phyloP scores from a whole-genome alignment of 1,140 invertebrate genomes.

The Aphelinus certus region DNA sequence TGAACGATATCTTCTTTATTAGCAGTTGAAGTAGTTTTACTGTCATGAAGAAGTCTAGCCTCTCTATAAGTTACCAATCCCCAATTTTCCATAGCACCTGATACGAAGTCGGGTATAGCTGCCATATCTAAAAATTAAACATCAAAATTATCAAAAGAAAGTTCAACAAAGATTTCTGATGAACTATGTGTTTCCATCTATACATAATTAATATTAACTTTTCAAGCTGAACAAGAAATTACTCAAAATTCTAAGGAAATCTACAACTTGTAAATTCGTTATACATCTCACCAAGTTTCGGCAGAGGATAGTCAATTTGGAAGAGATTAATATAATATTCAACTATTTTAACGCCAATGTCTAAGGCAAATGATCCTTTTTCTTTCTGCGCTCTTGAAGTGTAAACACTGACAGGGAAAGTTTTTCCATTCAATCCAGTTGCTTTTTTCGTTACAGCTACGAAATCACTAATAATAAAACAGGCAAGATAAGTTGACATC shows the following conservation, averaged over 20 bases:
- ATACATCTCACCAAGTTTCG: conserved; percentile 77
- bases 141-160: neutral
- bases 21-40: conserved; percentile 72
- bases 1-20: conserved; percentile 83
- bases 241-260: too few relatives aligned
- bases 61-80: conserved; percentile 87
- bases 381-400: conserved; percentile 77
- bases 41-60: conserved; percentile 81
- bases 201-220: too few relatives aligned
- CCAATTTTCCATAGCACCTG: conserved; percentile 97
- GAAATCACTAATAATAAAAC: conserved; percentile 93
- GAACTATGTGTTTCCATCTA: too few relatives aligned
- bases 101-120: conserved; percentile 93
- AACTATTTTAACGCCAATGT: conserved; percentile 80
- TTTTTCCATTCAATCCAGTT: conserved; percentile 65
- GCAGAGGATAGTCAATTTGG: conserved; percentile 83
- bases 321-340: conserved; percentile 91
- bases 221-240: too few relatives aligned
- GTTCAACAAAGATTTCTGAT: conserved; percentile 1
- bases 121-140: conserved; percentile 79
- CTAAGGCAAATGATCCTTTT: conserved; percentile 83
- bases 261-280: too few relatives aligned
- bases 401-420: conserved; percentile 77
- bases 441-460: conserved; percentile 67
- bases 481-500: conserved; percentile 93